Evolutionary conservation across 2,888 invertebrate species (phyloP).

Genomic region (Bembecia ichneumoniformis): DNA sequence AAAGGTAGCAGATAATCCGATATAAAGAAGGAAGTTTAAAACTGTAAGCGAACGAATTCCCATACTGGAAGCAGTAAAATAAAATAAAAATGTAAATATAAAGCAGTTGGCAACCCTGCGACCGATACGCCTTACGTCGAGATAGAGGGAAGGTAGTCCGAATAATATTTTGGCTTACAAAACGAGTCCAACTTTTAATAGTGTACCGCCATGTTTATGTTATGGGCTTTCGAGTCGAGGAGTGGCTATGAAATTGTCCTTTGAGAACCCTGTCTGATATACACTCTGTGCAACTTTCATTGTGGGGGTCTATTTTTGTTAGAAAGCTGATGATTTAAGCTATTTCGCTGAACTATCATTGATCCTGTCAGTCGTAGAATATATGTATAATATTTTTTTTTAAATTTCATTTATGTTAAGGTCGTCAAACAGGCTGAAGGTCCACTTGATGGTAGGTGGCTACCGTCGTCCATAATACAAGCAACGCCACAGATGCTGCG

Average conservation of each 20-base stretch:
- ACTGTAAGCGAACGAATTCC: conserved; percentile 20
- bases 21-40: conserved; percentile 3
- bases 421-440: too few relatives aligned
- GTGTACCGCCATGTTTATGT: conserved; percentile 68
- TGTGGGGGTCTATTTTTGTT: too few relatives aligned
- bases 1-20: neutral
- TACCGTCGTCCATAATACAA: too few relatives aligned
- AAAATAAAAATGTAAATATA: conserved; percentile 58
- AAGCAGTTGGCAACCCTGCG: conserved; percentile 49
- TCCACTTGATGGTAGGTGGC: too few relatives aligned
- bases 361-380: too few relatives aligned
- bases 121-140: conserved; percentile 25
- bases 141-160: conserved; percentile 64
- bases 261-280: conserved; percentile 22
- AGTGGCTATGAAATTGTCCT: conserved; percentile 29
- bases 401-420: too few relatives aligned
- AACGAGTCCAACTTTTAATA: conserved; percentile 72
- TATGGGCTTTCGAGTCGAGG: conserved; percentile 48
- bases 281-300: conserved; percentile 4
- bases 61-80: conserved; percentile 28
- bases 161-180: conserved; percentile 71
- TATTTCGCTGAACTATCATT: too few relatives aligned
- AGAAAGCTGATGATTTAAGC: too few relatives aligned
- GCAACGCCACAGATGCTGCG: too few relatives aligned
- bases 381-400: too few relatives aligned